Base-by-base conservation (phyloP, 2,113 vertebrate genomes). In the Rissa tridactyla region DNA sequence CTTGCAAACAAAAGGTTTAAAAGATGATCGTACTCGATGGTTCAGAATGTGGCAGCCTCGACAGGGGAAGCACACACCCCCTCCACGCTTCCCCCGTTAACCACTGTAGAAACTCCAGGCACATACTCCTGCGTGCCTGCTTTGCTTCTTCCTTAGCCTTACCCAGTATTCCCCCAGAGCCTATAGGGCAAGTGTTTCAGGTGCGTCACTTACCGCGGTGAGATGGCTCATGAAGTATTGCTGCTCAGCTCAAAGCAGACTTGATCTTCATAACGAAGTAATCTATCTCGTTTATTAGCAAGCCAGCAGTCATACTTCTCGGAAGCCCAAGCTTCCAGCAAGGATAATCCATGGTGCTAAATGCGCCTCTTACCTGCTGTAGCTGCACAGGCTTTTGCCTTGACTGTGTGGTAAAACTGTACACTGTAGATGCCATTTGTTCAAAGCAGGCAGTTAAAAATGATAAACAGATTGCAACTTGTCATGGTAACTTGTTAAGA, bases 361-460 rank as follows among this genome's bases (percentile, higher is more conserved):
- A 78, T 3, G 25, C 2, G 25, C 20, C 58, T 11, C 13, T 34
- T 58, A 49, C 5, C 46, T 52, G 23, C 49, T n/a, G 14, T 19
- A 51, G 60, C 14, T n/a, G 58, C 2, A 1, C 58, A 51, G 57
- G 40, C 46, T 54, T 47, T 36, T 66, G 80, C 80, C 70, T 61
- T 57, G 42, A 76, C 79, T 40, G 9, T 40, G 60, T 32, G 22
- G 65, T 70, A 32, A n/a, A 26, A 47, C 75, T 34, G 44, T 16
- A 6, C 38, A 2, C 3, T 1, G 14, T 5, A 42, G 46, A 52
- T 71, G 78, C 81, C 76, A 18, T 49, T 91, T 82, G 60, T 52
- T 77, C 87, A 75, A 72, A 87, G 38, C 57, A 88, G 44, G 52
- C 91, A 51, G 73, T 85, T 83, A 58, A 73, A 92, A 84, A 47